Evolutionary conservation across 2,888 invertebrate species (phyloP).

Genomic region (Amiota minor): DNA sequence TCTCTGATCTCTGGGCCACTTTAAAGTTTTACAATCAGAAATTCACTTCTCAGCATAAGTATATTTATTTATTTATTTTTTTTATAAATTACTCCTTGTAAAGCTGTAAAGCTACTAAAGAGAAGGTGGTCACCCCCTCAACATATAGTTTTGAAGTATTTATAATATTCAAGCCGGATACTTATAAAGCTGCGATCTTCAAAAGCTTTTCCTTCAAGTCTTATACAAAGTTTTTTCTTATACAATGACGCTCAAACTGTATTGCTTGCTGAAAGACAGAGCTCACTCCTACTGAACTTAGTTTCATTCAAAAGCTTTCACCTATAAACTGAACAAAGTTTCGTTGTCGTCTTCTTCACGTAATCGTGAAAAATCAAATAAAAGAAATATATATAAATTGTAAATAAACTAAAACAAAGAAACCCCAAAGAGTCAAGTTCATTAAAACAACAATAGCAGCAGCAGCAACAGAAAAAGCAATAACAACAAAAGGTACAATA

Average conservation of each 20-base stretch:
- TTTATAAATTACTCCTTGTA: no score
- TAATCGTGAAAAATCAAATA: constrained; percentile 8
- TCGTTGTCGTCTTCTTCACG: constrained; percentile 7
- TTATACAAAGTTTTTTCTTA: not conserved
- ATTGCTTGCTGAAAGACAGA: not conserved
- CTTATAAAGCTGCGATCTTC: constrained; percentile 12
- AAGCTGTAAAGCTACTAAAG: no score
- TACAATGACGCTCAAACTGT: constrained; percentile 30
- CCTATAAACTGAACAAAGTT: constrained; percentile 27
- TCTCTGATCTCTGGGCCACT: no score
- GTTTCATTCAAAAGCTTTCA: constrained; percentile 45
- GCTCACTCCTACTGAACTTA: not conserved
- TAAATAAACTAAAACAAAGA: not conserved
- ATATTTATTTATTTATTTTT: no score
- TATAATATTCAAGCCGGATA: no score
- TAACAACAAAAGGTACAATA: not conserved
- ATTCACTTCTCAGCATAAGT: no score
- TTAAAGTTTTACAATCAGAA: no score
- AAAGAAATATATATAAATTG: not conserved
- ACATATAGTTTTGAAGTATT: no score
- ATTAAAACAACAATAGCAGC: constrained; percentile 1
- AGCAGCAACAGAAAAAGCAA: not conserved
- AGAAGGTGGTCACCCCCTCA: no score
- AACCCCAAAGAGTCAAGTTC: constrained; percentile 24
- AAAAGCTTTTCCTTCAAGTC: not conserved